Conservation (phyloP, 2,888 invertebrate species). For the Busseola fusca region DNA sequence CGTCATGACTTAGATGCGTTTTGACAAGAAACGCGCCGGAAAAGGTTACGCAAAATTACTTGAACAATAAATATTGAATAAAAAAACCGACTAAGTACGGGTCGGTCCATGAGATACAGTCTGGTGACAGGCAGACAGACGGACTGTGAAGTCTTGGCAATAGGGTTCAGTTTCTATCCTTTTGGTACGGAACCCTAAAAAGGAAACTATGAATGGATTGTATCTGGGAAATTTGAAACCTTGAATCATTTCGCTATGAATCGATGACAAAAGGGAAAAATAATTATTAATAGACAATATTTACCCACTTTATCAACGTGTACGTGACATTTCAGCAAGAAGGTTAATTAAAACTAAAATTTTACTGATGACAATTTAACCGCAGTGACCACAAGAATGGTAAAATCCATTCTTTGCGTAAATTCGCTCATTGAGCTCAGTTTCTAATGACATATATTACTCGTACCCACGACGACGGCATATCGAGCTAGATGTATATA, state of each 20-base stretch:
- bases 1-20: background rate
- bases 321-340: constrained; percentile 34
- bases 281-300: background rate
- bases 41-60: background rate
- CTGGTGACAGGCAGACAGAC: no score
- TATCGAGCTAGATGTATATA: background rate
- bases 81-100: background rate
- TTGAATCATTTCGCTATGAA: constrained; percentile 7
- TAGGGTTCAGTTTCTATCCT: no score
- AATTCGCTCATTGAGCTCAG: background rate
- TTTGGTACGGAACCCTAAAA: background rate
- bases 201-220: constrained; percentile 14
- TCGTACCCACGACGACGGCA: background rate
- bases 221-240: constrained; percentile 4
- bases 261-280: constrained; percentile 26
- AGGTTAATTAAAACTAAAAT: background rate
- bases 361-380: constrained; percentile 12
- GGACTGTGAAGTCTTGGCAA: no score
- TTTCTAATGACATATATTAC: constrained; percentile 13
- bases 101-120: no score
- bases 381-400: constrained; percentile 3
- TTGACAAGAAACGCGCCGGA: background rate
- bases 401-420: constrained; percentile 13
- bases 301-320: constrained; percentile 4
- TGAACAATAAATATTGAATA: background rate